phyloP scores from a whole-genome alignment of 2,113 vertebrate genomes.

The Paramormyrops kingsleyae region DNA sequence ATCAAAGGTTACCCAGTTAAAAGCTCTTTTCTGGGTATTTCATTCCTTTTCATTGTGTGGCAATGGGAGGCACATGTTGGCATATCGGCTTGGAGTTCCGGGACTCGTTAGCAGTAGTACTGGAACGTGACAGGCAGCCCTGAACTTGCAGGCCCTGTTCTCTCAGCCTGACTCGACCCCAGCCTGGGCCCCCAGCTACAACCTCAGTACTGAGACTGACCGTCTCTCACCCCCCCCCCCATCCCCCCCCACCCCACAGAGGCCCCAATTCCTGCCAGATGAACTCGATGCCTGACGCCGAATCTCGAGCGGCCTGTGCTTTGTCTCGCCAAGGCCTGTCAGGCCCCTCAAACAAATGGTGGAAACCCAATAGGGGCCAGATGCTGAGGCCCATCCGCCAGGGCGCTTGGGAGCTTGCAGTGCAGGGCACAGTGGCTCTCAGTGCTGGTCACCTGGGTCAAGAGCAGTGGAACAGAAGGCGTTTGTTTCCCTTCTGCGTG shows the following conservation, averaged over 20 bases:
- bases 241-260: background rate
- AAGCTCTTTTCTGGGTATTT: background rate
- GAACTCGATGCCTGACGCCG: background rate
- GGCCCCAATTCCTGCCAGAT: background rate
- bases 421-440: background rate
- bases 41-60: background rate
- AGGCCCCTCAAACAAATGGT: slow-evolving; percentile 10
- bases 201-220: background rate
- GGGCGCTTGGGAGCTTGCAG: background rate
- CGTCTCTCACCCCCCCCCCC: slow-evolving; percentile 7
- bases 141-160: background rate
- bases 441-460: background rate
- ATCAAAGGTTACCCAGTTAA: slow-evolving; percentile 6
- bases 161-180: background rate
- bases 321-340: slow-evolving; percentile 25
- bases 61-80: background rate
- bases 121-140: background rate
- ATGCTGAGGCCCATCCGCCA: background rate
- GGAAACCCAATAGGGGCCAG: slow-evolving; percentile 27
- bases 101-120: background rate
- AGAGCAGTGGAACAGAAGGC: background rate
- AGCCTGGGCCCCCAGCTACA: background rate
- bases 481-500: slow-evolving; percentile 3
- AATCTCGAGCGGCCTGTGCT: slow-evolving; percentile 24
- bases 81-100: background rate